Evolutionary conservation across 1,140 invertebrate genomes (phyloP).

Genomic region (Arion vulgaris): DNA sequence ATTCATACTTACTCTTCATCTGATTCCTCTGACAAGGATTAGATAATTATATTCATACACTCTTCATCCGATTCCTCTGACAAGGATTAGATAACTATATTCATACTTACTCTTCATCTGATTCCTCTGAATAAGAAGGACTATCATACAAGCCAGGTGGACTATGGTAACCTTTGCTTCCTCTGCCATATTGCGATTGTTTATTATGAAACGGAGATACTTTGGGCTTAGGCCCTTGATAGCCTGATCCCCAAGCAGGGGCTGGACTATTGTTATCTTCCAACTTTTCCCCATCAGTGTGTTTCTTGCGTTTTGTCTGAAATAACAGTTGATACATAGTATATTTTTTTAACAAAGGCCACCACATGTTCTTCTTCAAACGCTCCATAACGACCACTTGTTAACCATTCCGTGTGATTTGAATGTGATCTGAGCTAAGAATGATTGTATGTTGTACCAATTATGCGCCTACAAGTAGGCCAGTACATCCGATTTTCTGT

Average conservation of each 20-base stretch:
- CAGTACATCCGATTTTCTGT: no score
- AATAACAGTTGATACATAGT: no score
- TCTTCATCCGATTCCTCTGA: no score
- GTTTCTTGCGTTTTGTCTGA: conserved; percentile 22
- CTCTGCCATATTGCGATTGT: neutral
- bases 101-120: conserved; percentile 63
- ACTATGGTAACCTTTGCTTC: conserved; percentile 27
- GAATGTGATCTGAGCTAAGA: no score
- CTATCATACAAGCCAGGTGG: conserved; percentile 63
- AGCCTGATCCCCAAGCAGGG: conserved; percentile 34
- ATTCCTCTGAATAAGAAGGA: conserved; percentile 65
- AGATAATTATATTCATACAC: no score
- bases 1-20: conserved; percentile 58
- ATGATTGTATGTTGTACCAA: no score
- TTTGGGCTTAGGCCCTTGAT: conserved; percentile 20
- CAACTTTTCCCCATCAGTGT: conserved; percentile 6
- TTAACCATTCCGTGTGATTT: no score
- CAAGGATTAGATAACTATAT: no score
- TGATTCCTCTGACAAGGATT: conserved; percentile 3
- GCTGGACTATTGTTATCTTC: conserved; percentile 19
- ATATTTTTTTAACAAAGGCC: no score
- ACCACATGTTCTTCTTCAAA: no score
- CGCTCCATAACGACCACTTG: no score
- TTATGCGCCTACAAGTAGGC: no score
- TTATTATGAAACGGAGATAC: neutral